Base-by-base conservation (phyloP, 2,113 vertebrate species). In the Poecile atricapillus region DNA sequence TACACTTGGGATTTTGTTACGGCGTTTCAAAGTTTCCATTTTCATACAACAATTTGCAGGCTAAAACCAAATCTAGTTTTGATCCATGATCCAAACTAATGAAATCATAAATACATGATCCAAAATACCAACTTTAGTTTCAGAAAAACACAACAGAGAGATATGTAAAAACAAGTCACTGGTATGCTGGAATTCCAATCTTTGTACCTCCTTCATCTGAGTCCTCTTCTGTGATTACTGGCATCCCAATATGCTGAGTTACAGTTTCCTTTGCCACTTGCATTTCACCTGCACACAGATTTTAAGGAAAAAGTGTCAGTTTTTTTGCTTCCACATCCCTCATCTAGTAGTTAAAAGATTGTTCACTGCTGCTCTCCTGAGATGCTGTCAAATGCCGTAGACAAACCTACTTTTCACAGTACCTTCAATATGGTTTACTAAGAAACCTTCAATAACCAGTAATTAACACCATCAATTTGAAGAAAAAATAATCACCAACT, bases 151-250 rank as follows among this genome's bases (percentile, higher is more conserved):
- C 21, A 89, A 30, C 17, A 71, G 22, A 83, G 11, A 30, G 15
- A 15, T 47, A 67, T 31, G 28, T 70, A 63, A 91, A 41, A 33
- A 3, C 9, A 92, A 55, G 11, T 17, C n/a, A 80, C 13, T 3
- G 4, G n/a, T 59, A 18, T 55, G 67, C 86, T 23, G 65, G 56
- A 88, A 89, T 67, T 87, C 83, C 56, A 86, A 0, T 31, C 5
- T 9, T 5, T 28, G 16, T 97, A 98, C 97, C 97, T 97, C 89
- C 60, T 91, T 96, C 95, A 64, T 80, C 92, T 1, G 55, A 86
- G 74, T 60, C 47, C 21, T 97, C 96, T 86, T 98, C 97, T 46
- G 70, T 46, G 78, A 98, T 98, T 37, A 98, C 0, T 89, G 98
- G 98, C 98, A 98, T 98, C 64, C 97, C 97, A 3, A 97, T 87